Conservation (phyloP, 2,797 vertebrate species). For the Paguma larvata region DNA sequence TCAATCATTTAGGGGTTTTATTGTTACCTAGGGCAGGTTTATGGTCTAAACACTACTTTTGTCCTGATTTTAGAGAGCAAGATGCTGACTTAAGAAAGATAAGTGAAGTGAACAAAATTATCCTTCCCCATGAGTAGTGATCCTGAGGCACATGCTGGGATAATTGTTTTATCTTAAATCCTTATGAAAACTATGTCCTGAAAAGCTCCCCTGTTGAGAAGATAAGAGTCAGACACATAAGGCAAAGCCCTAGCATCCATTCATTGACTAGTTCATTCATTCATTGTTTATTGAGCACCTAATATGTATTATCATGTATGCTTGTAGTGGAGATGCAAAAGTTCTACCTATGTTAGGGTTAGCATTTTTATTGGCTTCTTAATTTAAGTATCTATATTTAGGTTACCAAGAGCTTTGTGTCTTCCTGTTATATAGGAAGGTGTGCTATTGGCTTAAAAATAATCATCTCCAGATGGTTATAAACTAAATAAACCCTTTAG, state of each 20-base stretch:
- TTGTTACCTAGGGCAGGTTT: background rate
- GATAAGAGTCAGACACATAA: background rate
- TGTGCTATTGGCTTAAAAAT: background rate
- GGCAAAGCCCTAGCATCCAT: background rate
- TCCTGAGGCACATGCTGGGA: background rate
- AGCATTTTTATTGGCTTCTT: background rate
- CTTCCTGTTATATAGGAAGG: background rate
- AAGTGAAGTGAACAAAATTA: background rate
- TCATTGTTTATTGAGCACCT: background rate
- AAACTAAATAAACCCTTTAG: conserved; percentile 18
- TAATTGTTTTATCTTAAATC: background rate
- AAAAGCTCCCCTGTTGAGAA: background rate
- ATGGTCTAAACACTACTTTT: conserved; percentile 36
- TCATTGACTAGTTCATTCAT: background rate
- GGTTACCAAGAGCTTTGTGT: background rate
- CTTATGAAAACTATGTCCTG: background rate
- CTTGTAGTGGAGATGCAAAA: background rate
- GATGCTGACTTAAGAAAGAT: background rate
- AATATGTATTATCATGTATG: background rate
- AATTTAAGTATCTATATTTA: background rate
- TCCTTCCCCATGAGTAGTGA: background rate
- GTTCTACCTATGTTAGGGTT: background rate
- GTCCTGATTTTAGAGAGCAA: conserved; percentile 36
- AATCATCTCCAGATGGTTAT: background rate
- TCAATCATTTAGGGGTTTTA: background rate